Base-by-base conservation (phyloP, 64 coral and sea anemone species). In the Porites australiensis region DNA sequence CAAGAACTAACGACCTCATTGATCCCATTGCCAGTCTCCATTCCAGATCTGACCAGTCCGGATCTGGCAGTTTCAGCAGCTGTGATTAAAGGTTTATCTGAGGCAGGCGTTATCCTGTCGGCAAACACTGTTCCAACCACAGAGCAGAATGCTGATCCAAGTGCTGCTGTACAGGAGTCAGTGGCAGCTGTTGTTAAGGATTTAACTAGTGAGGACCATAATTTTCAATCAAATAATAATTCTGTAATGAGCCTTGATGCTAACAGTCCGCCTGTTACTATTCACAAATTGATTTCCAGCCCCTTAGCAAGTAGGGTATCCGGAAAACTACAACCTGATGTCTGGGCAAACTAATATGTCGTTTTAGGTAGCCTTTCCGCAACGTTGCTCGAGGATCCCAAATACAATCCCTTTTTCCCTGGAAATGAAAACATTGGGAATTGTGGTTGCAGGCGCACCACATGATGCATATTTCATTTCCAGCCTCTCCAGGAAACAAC, bases 101-200 rank as follows among this genome's bases (percentile, higher is more conserved):
- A 12, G 3, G 16, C 16, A 13, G 50, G 50, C 8, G 6, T 55
- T 57, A 21, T 78, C 27, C 1, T 37, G 27, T 37, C 1, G 8
- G 5, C 15, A 4, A 16, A 48, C n/a, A 9, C 19, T 53, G 6
- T 18, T 6, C 2, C 19, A 8, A 16, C 37, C 50, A 14, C 15
- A 8, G 18, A 8, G 3, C 8, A 20, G 75, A 10, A 78, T 51
- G 8, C 75, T 53, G 8, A 78, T 53, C 50, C 16, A 13, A 19
- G 50, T 78, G 51, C 51, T 22, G 54, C 75, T 57, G 75, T 54
- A 78, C 51, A 78, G 75, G n/a, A 12, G 75, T 78, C 50, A 55
- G n/a, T 55, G 3, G 50, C 75, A 58, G 20, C 49, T 23, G 19
- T 57, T 19, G 55, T 78, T 19, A 16, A 78, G 75, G 51, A 78